Base-by-base conservation (phyloP, 2,888 invertebrate species). In the Caenorhabditis drosophilae region DNA sequence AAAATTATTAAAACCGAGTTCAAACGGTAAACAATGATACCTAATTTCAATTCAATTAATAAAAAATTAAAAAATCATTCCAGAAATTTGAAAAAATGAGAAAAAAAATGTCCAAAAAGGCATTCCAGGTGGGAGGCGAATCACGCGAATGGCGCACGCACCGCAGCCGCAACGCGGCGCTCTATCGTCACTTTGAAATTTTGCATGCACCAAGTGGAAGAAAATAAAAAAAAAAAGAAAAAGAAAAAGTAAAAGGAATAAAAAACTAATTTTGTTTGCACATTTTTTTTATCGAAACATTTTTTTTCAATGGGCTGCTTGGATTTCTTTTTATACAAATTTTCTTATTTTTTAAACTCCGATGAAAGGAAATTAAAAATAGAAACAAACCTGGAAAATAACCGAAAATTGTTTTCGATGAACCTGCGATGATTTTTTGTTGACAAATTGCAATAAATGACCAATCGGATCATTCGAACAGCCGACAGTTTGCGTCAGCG, bases 131-230 rank as follows among this genome's bases (percentile, higher is more conserved):
- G 20, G 26, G 40, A 18, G 31, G 48, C 23, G n/a, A 27, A 48
- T 35, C 34, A 41, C 44, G 40, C 54, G 54, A 47, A 25, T 1
- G 23, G 18, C 34, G 38, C 44, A 50, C 66, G 66, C 52, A 45
- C 42, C 64, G 59, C 64, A 48, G 59, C 54, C 64, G 64, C 66
- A 44, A 44, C 66, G 66, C 66, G 40, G 16, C 53, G 57, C 63
- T 44, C 64, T 25, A 46, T 44, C 49, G 61, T 36, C 18, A 25
- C 31, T 53, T 62, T 53, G 36, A 54, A 56, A 56, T 42, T 56
- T 52, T 36, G 25, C 20, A n/a, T n/a, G n/a, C n/a, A n/a, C n/a
- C n/a, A n/a, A 31, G 31, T 12, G 31, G 12, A 31, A 6, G 31
- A 31, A 31, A 31, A 31, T 9, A 31, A 31, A 40, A 45, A 22